Evolutionary conservation across 2,113 vertebrate species (phyloP).

Genomic region (Fregata magnificens): DNA sequence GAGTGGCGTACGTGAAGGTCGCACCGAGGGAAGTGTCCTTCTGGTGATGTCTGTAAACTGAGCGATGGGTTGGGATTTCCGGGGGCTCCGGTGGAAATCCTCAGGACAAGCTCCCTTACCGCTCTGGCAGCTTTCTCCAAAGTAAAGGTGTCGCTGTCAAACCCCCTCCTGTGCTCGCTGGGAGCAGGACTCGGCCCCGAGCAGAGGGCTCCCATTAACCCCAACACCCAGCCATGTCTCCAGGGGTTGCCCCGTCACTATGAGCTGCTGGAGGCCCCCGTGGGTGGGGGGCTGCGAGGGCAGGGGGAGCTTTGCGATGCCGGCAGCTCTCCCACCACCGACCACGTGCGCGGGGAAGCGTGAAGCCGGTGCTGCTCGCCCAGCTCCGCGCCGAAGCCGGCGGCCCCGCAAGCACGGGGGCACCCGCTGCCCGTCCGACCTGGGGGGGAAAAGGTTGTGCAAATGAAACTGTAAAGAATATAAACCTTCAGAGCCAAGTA

Average conservation of each 20-base stretch:
- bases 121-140: not conserved
- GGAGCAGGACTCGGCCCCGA: not conserved
- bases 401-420: fast-evolving
- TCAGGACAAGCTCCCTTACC: not conserved
- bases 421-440: not conserved
- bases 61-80: not conserved
- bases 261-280: not conserved
- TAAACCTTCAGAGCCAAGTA: conserved; percentile 53
- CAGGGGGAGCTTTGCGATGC: not conserved
- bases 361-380: not conserved
- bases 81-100: not conserved
- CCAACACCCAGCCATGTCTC: not conserved
- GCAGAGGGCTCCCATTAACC: fast-evolving
- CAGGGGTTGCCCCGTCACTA: fast-evolving
- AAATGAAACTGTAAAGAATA: conserved; percentile 56
- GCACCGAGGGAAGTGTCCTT: not conserved
- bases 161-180: fast-evolving
- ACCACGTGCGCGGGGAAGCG: not conserved
- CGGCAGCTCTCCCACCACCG: not conserved
- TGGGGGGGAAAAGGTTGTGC: not conserved
- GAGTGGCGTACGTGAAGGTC: not conserved
- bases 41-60: not conserved
- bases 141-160: not conserved
- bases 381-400: not conserved
- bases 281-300: fast-evolving